These are phyloP conservation scores for Tryphoninae sp. DNA, from an alignment of 2,888 invertebrate genomes.

Conservation along the genomic window DNA sequence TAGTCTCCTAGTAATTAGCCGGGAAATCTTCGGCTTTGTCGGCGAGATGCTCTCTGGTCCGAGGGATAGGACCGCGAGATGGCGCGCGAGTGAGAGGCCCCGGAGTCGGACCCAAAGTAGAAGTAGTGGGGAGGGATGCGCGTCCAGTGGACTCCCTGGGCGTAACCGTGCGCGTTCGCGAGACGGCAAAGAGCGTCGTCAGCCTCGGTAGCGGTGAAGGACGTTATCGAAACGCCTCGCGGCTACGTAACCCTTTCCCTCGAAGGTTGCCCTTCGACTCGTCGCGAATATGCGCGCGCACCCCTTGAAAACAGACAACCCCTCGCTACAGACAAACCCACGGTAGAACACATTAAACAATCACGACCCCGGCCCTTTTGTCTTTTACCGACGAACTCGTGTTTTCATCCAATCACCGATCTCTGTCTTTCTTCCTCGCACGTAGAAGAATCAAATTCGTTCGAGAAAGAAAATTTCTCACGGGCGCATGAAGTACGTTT, in stretches of 20 bases:
- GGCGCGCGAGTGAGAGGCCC: too few relatives aligned
- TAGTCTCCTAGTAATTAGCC: slow-evolving; percentile 81
- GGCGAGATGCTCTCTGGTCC: slow-evolving; percentile 74
- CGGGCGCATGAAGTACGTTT: slow-evolving; percentile 12
- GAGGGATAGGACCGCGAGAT: slow-evolving; percentile 67
- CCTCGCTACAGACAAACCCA: too few relatives aligned
- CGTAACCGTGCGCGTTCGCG: slow-evolving; percentile 15
- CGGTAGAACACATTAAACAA: slow-evolving; percentile 1
- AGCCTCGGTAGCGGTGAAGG: slow-evolving; percentile 35
- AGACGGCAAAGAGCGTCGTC: slow-evolving; percentile 1
- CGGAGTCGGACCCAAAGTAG: too few relatives aligned
- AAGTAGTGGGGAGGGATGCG: too few relatives aligned
- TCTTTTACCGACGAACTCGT: neutral
- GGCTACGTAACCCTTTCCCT: slow-evolving; percentile 22
- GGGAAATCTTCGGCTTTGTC: slow-evolving; percentile 80
- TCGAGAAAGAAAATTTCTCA: slow-evolving; percentile 26
- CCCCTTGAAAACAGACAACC: too few relatives aligned
- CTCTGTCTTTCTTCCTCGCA: neutral
- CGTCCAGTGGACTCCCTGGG: neutral
- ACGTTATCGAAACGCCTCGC: slow-evolving; percentile 38
- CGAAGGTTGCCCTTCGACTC: slow-evolving; percentile 3
- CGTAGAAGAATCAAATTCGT: slow-evolving; percentile 6
- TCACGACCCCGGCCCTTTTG: slow-evolving; percentile 20
- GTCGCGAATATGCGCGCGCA: neutral
- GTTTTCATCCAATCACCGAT: neutral